These are phyloP conservation scores for Agrochola lota DNA, from an alignment of 2,888 invertebrate species.

Conservation along the genomic window DNA sequence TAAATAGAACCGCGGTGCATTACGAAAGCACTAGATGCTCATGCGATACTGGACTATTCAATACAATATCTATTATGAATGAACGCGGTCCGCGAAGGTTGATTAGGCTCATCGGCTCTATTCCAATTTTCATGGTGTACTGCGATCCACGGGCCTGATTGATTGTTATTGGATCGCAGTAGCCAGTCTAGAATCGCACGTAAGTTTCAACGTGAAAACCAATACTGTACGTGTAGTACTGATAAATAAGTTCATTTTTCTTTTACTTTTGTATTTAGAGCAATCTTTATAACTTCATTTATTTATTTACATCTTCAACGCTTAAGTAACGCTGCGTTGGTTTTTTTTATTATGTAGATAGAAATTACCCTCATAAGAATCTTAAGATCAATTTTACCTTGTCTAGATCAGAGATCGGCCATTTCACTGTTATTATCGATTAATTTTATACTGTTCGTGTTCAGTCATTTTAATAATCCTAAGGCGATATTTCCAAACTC, in stretches of 20 bases:
- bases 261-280: neutral
- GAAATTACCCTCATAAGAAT: conserved; percentile 48
- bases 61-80: conserved; percentile 86
- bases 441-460: conserved; percentile 56
- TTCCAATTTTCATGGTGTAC: conserved; percentile 85
- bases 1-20: conserved; percentile 77
- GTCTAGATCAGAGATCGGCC: conserved; percentile 57
- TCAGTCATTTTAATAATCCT: conserved; percentile 67
- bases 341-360: conserved; percentile 39
- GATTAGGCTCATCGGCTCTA: conserved; percentile 82
- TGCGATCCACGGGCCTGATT: conserved; percentile 81
- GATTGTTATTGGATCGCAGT: conserved; percentile 80
- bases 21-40: conserved; percentile 79
- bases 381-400: conserved; percentile 46
- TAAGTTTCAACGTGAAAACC: conserved; percentile 26
- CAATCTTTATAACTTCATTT: neutral
- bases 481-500: conserved; percentile 70
- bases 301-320: neutral
- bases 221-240: conserved; percentile 18
- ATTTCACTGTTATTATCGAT: conserved; percentile 65
- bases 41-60: conserved; percentile 82
- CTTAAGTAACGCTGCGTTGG: neutral
- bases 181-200: conserved; percentile 47
- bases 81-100: conserved; percentile 78
- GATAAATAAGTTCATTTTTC: neutral